Base-by-base conservation (phyloP, 2,888 invertebrate genomes). In the Euplexia lucipara region DNA sequence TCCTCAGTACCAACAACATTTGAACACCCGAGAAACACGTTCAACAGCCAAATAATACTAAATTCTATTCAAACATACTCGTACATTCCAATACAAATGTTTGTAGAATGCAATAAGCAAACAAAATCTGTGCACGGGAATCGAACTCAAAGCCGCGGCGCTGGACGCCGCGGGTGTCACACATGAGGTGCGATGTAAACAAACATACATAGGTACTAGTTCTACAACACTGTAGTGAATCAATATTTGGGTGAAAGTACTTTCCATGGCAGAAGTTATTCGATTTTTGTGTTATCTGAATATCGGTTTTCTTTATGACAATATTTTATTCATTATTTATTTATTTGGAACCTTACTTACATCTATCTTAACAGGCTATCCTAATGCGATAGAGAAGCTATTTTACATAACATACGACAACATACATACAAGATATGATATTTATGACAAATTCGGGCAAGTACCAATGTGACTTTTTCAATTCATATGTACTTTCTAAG, bases 181-280 rank as follows among this genome's bases (percentile, higher is more conserved):
- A 74, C 75, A 64, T 34, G 58, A 71, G 51, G 66, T 68, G 78
- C 39, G 44, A 66, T 67, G 60, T 49, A 54, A 45, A 53, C 62
- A 75, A 71, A 77, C 52, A 78, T n/a, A n/a, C n/a, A n/a, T n/a
- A 7, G 45, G 45, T 20, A 61, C 44, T 62, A 48, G 30, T 52
- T 70, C 39, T 48, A 42, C 22, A 10, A 32, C 51, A 47, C 44
- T 49, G 45, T 47, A 51, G 22, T 64, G 60, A 58, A 63, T 65
- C 66, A 81, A 81, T 78, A 75, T 81, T 79, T 68, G 57, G 47
- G 32, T 45, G 45, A 60, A 45, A 58, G 72, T 79, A 81, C 69
- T 45, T 44, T 48, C 53, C 18, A 5, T 8, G 5, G 48, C 58
- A 72, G 26, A 75, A 70, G 45, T 67, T 4, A 12, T 77, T 48